These are phyloP conservation scores for Eriocheir sinensis DNA, from an alignment of 1,140 invertebrate species.

Conservation along the genomic window DNA sequence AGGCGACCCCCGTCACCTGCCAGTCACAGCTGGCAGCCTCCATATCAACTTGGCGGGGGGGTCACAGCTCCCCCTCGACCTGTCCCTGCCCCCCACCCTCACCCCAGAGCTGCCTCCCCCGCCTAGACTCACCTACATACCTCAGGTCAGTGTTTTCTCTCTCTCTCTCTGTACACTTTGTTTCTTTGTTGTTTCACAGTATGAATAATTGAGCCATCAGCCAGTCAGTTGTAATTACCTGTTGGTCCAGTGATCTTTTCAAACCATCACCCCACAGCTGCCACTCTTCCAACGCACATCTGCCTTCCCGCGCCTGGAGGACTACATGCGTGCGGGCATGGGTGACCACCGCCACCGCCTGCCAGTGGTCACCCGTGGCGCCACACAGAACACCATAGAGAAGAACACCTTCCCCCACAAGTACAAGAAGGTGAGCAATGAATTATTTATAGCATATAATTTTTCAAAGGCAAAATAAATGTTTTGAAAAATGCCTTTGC, in stretches of 20 bases:
- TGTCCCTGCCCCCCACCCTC: conserved; percentile 70
- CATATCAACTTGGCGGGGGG: conserved; percentile 69
- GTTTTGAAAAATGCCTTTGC: too few relatives aligned
- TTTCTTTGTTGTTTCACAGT: neutral
- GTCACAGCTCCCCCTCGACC: conserved; percentile 71
- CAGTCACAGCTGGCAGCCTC: conserved; percentile 46
- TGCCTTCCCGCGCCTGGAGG: conserved; percentile 72
- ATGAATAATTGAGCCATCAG: too few relatives aligned
- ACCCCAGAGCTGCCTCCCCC: conserved; percentile 78
- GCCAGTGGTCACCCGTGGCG: conserved; percentile 83
- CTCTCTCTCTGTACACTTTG: neutral
- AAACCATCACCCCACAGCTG: conserved; percentile 50
- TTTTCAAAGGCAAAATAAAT: too few relatives aligned
- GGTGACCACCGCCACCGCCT: conserved; percentile 77
- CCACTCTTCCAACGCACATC: conserved; percentile 69
- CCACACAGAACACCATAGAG: conserved; percentile 89
- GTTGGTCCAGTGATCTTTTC: too few relatives aligned
- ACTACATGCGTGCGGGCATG: conserved; percentile 69
- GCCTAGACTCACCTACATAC: conserved; percentile 75
- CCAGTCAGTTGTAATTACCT: too few relatives aligned
- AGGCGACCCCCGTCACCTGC: conserved; percentile 64
- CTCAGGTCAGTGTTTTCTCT: conserved; percentile 51
- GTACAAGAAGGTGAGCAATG: conserved; percentile 87
- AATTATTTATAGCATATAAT: too few relatives aligned
- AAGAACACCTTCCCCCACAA: conserved; percentile 93